Evolutionary conservation across 2,797 vertebrate genomes (phyloP).

Genomic region (Petrocephalus schoutedeni): DNA sequence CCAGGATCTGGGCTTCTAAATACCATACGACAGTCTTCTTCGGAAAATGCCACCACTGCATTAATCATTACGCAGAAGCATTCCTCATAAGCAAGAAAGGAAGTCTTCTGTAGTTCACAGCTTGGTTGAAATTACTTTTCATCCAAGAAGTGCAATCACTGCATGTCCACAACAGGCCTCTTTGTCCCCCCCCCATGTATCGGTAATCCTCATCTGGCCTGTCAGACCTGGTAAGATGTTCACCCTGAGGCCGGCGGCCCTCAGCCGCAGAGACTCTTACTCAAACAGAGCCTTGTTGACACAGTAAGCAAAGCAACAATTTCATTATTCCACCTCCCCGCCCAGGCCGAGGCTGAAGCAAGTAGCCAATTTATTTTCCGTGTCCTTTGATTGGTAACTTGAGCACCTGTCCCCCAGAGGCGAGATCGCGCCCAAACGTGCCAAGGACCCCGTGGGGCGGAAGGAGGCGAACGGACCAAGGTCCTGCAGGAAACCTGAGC

Average conservation of each 20-base stretch:
- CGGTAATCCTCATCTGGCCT: not conserved
- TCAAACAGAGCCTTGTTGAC: not conserved
- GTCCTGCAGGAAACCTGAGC: not conserved
- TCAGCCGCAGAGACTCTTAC: not conserved
- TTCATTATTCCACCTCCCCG: not conserved
- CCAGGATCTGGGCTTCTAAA: not conserved
- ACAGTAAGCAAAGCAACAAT: not conserved
- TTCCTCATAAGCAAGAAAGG: not conserved
- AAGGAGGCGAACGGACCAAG: not conserved
- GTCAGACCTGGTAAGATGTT: not conserved
- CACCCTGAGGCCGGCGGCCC: not conserved
- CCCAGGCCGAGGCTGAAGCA: not conserved
- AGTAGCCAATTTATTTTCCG: not conserved
- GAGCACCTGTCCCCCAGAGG: not conserved
- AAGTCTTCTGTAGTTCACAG: not conserved
- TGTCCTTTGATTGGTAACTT: not conserved
- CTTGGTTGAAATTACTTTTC: not conserved
- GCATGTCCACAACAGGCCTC: not conserved
- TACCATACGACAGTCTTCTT: not conserved
- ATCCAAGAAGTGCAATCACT: not conserved
- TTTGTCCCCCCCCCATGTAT: not conserved
- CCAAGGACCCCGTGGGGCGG: not conserved
- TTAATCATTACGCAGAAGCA: not conserved
- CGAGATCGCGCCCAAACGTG: not conserved
- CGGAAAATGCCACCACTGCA: not conserved